Evolutionary conservation across 2,888 invertebrate genomes (phyloP), one percentile per base, ranked within the genome.

Genomic region (Tortricodes alternella): DNA sequence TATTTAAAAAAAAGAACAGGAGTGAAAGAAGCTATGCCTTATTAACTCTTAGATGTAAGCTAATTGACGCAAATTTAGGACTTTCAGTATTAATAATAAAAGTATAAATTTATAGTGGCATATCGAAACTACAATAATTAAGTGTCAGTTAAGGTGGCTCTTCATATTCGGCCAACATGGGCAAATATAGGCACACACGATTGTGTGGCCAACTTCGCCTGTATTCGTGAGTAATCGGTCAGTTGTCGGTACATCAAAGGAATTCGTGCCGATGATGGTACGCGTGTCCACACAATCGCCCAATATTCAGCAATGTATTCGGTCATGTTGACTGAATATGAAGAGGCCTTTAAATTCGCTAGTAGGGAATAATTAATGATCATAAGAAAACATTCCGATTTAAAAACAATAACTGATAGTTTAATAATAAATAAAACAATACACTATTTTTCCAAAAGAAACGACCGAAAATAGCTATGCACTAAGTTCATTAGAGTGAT

Each of bases 61-160:
- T 70, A 73, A n/a, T 48, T 46, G 18, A 24, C 68, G 73, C 71
- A 74, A 78, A 68, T 56, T 69, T 74, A 68, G 71, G 78, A 85
- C 80, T 80, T 74, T 77, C 87, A 88, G 88, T 88, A 88, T 88
- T 87, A 85, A 75, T 74, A 70, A 49, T 62, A 67, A 70, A 71
- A 73, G 66, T 76, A 71, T 79, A 71, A 76, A 74, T 68, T 70
- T 68, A 67, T 77, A 72, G 78, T 78, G 74, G 77, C 79, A 80
- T 83, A 83, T 78, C 76, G 71, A 74, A 73, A 74, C 72, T 59
- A 52, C 53, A 58, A 53, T 58, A 50, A 38, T 68, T 64, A 66
- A 62, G 67, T 58, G 44, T 38, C 44, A 19, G 39, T 49, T n/a
- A n/a, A n/a, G n/a, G n/a, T n/a, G n/a, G n/a, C n/a, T n/a, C n/a